Evolutionary conservation across 2,797 vertebrate genomes (phyloP).

Genomic region (Nannoperca australis): DNA sequence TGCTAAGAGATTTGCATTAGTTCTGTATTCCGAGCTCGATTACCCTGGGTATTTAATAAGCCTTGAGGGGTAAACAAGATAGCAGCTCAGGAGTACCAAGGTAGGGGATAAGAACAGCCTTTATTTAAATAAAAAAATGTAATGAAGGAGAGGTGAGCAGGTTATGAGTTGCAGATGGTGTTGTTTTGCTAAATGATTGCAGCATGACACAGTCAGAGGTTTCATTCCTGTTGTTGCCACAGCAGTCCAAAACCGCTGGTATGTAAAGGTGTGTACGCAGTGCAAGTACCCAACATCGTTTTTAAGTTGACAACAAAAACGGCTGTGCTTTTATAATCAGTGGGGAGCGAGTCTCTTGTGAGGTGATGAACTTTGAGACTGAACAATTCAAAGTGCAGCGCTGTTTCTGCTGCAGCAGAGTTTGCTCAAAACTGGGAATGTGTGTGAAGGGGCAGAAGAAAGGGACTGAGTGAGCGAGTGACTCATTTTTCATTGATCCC

Average conservation of each 20-base stretch:
- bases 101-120: constrained; percentile 6
- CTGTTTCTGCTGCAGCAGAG: neutral
- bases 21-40: constrained; percentile 11
- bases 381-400: neutral
- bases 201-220: constrained; percentile 12
- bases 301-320: constrained; percentile 1
- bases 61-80: constrained; percentile 43
- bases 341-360: neutral
- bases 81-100: constrained; percentile 1
- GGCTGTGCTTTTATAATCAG: constrained; percentile 8
- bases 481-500: constrained; percentile 47
- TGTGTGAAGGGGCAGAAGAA: constrained; percentile 32
- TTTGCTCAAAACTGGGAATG: constrained; percentile 19
- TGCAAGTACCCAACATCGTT: constrained; percentile 6
- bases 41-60: constrained; percentile 32
- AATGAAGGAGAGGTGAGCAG: constrained; percentile 12
- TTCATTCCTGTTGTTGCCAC: constrained; percentile 5
- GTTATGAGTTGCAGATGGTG: constrained; percentile 52
- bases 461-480: constrained; percentile 25
- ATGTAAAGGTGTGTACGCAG: constrained; percentile 20
- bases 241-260: neutral
- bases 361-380: neutral
- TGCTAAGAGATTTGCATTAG: constrained; percentile 3
- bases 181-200: constrained; percentile 35
- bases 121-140: neutral